Evolutionary conservation across 2,113 vertebrate genomes (phyloP).

Genomic region (Antigone vipio): DNA sequence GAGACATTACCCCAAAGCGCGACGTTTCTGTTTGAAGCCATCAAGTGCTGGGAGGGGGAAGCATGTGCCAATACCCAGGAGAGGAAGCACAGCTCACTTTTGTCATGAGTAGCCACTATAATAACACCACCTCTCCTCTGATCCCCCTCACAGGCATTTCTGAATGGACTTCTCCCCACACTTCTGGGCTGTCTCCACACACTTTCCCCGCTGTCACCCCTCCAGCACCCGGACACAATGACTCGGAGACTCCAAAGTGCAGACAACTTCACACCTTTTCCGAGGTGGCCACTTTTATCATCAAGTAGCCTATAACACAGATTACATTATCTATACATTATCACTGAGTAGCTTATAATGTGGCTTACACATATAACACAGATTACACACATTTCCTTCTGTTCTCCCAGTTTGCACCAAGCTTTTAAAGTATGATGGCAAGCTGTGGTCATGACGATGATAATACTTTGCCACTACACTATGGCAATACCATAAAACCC

Average conservation of each 20-base stretch:
- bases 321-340: neutral
- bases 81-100: neutral
- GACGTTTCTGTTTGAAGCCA: fast-evolving
- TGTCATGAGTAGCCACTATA: fast-evolving
- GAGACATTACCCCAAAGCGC: neutral
- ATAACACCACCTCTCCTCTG: neutral
- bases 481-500: fast-evolving
- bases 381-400: neutral
- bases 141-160: neutral
- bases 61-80: fast-evolving
- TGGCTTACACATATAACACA: neutral
- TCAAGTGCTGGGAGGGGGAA: neutral
- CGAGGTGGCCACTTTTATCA: neutral
- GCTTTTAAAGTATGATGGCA: neutral
- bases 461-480: neutral
- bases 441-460: fast-evolving
- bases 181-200: neutral
- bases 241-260: neutral
- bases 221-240: fast-evolving
- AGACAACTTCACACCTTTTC: neutral
- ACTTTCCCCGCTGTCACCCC: neutral
- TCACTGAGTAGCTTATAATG: neutral
- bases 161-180: neutral
- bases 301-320: neutral
- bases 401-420: neutral